These are phyloP conservation scores for Esperia sulphurella DNA, from an alignment of 2,888 invertebrate species.

Conservation along the genomic window DNA sequence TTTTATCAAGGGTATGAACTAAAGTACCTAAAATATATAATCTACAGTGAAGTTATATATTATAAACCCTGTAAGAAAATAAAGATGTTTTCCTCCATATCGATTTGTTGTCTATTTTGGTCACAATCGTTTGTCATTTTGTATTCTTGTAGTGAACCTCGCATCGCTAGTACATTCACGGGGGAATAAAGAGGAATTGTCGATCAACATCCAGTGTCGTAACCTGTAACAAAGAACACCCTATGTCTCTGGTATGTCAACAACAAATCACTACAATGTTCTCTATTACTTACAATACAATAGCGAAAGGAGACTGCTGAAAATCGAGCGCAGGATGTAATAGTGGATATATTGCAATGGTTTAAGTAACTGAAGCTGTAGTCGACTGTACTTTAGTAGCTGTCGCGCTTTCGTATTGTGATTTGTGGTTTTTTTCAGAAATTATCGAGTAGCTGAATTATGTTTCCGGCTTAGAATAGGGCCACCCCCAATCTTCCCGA, in stretches of 20 bases:
- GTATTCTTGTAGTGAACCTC: not conserved
- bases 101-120: not conserved
- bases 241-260: not conserved
- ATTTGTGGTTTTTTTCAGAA: too few relatives aligned
- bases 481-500: too few relatives aligned
- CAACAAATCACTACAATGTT: not conserved
- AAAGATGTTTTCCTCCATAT: not conserved
- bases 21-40: too few relatives aligned
- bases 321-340: too few relatives aligned
- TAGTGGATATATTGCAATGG: not conserved
- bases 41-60: too few relatives aligned
- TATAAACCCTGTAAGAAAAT: not conserved
- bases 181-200: slow-evolving; percentile 2
- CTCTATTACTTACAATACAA: not conserved
- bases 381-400: too few relatives aligned
- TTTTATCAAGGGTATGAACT: too few relatives aligned
- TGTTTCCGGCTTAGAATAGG: too few relatives aligned
- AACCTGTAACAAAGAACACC: not conserved
- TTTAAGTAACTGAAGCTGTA: not conserved
- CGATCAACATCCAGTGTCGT: not conserved
- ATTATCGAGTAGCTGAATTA: too few relatives aligned
- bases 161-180: not conserved
- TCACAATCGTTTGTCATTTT: not conserved
- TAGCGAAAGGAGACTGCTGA: too few relatives aligned
- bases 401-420: too few relatives aligned